These are phyloP conservation scores for Linepithema humile DNA, from an alignment of 1,140 invertebrate genomes.

Conservation along the genomic window DNA sequence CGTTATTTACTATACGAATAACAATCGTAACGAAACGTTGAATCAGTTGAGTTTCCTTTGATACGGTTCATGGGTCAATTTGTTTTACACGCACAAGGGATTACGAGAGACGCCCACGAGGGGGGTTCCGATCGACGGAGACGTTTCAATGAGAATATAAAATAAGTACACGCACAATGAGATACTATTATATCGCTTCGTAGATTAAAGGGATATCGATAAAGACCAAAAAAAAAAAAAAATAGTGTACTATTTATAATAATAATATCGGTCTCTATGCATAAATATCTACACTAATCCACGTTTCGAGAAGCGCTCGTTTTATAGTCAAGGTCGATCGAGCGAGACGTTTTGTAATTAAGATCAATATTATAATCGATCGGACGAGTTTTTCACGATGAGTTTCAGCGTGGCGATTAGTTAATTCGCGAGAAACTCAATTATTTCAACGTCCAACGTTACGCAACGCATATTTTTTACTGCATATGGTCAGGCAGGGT, in stretches of 20 bases:
- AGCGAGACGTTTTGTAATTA: not conserved
- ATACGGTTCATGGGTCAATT: conserved; percentile 38
- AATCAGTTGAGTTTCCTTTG: conserved; percentile 70
- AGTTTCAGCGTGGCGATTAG: not conserved
- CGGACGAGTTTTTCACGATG: not conserved
- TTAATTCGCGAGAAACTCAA: conserved; percentile 23
- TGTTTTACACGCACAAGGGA: not conserved
- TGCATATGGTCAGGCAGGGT: conserved; percentile 13
- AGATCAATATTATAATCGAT: not conserved
- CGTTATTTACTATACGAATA: conserved; percentile 64
- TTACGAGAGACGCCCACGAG: not conserved
- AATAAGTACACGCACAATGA: conserved; percentile 28
- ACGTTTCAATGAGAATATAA: not conserved
- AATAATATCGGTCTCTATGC: conserved; percentile 34
- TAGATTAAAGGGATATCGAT: conserved; percentile 33
- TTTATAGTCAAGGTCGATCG: not conserved
- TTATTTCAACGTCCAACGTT: conserved; percentile 46
- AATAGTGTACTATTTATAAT: conserved; percentile 37
- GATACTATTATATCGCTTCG: conserved; percentile 28
- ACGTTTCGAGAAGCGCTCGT: not conserved
- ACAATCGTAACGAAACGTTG: conserved; percentile 64
- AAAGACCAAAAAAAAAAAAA: conserved; percentile 7
- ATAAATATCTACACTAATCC: conserved; percentile 26
- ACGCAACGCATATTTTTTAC: conserved; percentile 30
- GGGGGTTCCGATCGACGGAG: not conserved